Evolutionary conservation across 2,797 vertebrate genomes (phyloP), one percentile per base, ranked within the genome.

Genomic region (Gobionotothen gibberifrons): DNA sequence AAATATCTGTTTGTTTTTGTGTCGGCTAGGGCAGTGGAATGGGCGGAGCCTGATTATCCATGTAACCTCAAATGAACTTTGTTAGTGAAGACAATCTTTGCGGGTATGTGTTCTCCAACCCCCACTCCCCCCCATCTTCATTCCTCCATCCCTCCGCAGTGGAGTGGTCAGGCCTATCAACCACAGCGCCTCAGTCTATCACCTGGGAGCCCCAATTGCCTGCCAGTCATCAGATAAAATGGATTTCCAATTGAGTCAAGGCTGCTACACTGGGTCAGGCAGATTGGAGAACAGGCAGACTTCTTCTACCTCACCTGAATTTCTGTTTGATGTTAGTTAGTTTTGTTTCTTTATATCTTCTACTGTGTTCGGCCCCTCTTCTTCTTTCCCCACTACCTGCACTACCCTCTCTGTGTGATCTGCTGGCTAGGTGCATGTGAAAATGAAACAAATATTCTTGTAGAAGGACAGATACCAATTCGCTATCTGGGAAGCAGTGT

Each of bases 221-320:
- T 90, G 87, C 76, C 86, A 90, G 86, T 90, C 90, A 87, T 85
- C 86, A 90, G 78, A 91, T 90, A 78, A 89, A 88, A 90, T 90
- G 77, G 89, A 92, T 92, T 92, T 92, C 85, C 86, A 89, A 90
- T 90, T 80, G 83, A 91, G 79, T 88, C 81, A 74, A 89, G 90
- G 77, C 88, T 90, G 85, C 77, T 69, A 69, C 56, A 81, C 79
- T 79, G 63, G 73, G 69, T 72, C 54, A 47, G 74, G 72, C 59
- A 73, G 82, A 86, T 82, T 75, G 74, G 81, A 74, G 86, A 83
- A 73, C 64, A 72, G 81, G 61, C 79, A 77, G 79, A 72, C 69
- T 77, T 79, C 54, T 84, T 79, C 75, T 78, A 42, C 71, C 75
- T 69, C 68, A 79, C 64, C 74, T 47, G 57, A 72, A 65, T 82